Evolutionary conservation across 2,888 invertebrate genomes (phyloP).

Genomic region (Cataglyphis livida): DNA sequence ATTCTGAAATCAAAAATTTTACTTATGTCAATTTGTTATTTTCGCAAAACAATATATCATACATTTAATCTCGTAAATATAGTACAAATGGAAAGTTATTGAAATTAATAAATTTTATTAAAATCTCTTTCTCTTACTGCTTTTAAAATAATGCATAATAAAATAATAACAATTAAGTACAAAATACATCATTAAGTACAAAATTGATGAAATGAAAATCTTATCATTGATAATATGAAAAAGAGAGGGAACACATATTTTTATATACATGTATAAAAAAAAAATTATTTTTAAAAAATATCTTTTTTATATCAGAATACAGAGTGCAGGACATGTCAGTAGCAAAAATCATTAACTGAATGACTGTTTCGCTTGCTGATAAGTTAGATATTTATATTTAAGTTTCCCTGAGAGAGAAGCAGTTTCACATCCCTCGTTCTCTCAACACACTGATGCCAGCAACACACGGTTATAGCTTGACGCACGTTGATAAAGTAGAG

Average conservation of each 20-base stretch:
- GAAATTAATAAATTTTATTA: not conserved
- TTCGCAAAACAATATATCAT: not conserved
- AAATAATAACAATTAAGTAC: not conserved
- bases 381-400: conserved; percentile 3
- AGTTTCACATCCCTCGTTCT: not conserved
- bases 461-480: conserved; percentile 21
- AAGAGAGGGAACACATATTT: not conserved
- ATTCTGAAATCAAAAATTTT: conserved; percentile 19
- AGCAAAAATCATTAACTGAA: not conserved
- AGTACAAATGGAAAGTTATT: not conserved
- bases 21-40: not conserved
- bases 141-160: not conserved
- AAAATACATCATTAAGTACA: not conserved
- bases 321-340: conserved; percentile 36
- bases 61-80: not conserved
- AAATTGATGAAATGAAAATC: not conserved
- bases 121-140: not conserved
- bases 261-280: not conserved
- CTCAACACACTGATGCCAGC: not conserved
- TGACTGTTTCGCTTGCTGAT: conserved; percentile 26
- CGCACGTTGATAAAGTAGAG: conserved; percentile 5
- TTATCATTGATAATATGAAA: not conserved
- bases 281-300: not conserved
- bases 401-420: not conserved
- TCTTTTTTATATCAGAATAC: not conserved